Conservation (phyloP, 2,797 vertebrate species). For the Enteromius anoplus region DNA sequence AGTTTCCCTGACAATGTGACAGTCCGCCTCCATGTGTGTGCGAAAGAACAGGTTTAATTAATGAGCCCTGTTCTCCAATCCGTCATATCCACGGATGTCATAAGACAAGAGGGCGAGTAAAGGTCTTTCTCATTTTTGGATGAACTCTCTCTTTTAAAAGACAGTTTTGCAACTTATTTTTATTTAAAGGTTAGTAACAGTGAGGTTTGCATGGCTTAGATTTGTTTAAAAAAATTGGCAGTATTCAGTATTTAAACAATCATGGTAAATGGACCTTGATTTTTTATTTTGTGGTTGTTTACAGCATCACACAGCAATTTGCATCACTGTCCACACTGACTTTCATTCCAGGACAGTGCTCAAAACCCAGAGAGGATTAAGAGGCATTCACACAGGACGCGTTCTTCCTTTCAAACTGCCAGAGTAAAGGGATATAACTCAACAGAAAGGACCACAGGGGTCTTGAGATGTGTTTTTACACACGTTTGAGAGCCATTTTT, state of each 20-base stretch:
- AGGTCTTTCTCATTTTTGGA: neutral
- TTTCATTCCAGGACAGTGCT: neutral
- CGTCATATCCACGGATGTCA: neutral
- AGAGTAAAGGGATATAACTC: neutral
- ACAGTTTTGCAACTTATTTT: neutral
- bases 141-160: neutral
- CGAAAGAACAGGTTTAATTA: constrained; percentile 15
- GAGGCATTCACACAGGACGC: neutral
- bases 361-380: neutral
- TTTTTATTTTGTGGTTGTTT: neutral
- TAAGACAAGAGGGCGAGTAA: neutral
- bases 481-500: neutral
- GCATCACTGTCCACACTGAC: neutral
- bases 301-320: neutral
- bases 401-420: neutral
- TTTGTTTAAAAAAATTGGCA: too few species aligned
- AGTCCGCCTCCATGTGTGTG: neutral
- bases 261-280: neutral
- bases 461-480: neutral
- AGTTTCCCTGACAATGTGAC: constrained; percentile 5
- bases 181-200: neutral
- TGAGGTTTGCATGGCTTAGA: neutral
- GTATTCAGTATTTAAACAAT: neutral
- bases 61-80: neutral
- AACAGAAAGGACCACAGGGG: neutral